phyloP scores from a whole-genome alignment of 2,888 invertebrate genomes.

The Fragum sueziense region DNA sequence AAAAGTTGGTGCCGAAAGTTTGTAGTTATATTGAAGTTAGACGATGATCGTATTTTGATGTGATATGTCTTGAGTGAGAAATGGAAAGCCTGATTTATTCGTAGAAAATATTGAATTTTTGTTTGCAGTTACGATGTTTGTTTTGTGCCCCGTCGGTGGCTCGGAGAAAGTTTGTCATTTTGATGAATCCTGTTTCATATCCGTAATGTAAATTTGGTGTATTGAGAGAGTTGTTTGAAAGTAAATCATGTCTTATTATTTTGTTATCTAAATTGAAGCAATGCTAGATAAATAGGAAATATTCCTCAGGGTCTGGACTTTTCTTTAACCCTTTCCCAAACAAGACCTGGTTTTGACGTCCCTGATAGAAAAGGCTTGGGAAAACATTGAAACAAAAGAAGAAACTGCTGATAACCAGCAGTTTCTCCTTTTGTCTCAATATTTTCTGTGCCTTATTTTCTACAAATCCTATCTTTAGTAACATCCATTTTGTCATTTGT shows the following conservation, averaged over 20 bases:
- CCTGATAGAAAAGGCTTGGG: too few relatives aligned
- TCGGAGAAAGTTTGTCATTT: not conserved
- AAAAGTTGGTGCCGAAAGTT: not conserved
- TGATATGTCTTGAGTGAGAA: not conserved
- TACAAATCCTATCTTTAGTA: too few relatives aligned
- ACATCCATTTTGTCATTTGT: too few relatives aligned
- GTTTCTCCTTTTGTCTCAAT: too few relatives aligned
- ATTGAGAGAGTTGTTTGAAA: not conserved
- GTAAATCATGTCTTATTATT: not conserved
- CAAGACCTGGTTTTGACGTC: too few relatives aligned
- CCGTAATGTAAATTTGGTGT: not conserved
- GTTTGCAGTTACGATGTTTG: not conserved
- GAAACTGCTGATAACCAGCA: too few relatives aligned
- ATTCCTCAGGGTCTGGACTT: too few relatives aligned
- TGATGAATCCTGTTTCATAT: not conserved
- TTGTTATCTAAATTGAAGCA: not conserved
- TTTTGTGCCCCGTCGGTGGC: not conserved
- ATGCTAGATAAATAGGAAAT: not conserved
- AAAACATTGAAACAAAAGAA: too few relatives aligned
- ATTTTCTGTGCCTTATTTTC: too few relatives aligned
- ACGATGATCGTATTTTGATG: not conserved
- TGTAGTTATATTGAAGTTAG: not conserved
- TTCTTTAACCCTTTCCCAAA: too few relatives aligned
- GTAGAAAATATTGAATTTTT: not conserved
- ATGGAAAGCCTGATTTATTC: not conserved